Conservation (phyloP, 1,140 invertebrate genomes). For the Helicorthomorpha holstii region DNA sequence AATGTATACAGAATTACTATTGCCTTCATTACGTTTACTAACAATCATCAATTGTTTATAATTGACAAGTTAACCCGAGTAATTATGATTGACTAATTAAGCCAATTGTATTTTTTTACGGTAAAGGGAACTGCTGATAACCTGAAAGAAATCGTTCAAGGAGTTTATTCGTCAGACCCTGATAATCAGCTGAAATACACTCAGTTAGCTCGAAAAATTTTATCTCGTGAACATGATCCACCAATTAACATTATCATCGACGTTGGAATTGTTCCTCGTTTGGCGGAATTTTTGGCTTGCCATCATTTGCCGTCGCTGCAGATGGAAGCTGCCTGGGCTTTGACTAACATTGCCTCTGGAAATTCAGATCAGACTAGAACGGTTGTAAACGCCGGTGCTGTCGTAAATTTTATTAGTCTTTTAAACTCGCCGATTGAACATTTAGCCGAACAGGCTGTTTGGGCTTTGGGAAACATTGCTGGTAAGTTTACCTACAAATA, state of each 20-base stretch:
- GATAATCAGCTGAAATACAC: constrained; percentile 43
- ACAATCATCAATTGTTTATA: no score
- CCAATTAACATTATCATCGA: constrained; percentile 82
- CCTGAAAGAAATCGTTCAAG: constrained; percentile 22
- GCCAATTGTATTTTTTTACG: no score
- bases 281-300: constrained; percentile 55
- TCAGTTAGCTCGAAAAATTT: constrained; percentile 64
- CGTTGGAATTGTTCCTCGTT: constrained; percentile 66
- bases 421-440: constrained; percentile 53
- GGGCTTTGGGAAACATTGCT: constrained; percentile 95
- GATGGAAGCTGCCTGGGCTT: constrained; percentile 94
- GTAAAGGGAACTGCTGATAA: no score
- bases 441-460: constrained; percentile 90
- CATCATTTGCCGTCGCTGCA: constrained; percentile 62
- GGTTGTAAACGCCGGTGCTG: constrained; percentile 68
- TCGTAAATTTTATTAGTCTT: constrained; percentile 64
- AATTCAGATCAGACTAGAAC: constrained; percentile 74
- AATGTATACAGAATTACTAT: no score
- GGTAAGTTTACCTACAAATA: constrained; percentile 35
- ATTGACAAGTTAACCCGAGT: no score
- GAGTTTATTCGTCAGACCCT: constrained; percentile 42
- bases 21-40: no score
- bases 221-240: constrained; percentile 81
- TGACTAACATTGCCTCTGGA: constrained; percentile 96
- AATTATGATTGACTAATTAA: no score